Base-by-base conservation (phyloP, 2,888 invertebrate species). In the Himalopsyche anomala region DNA sequence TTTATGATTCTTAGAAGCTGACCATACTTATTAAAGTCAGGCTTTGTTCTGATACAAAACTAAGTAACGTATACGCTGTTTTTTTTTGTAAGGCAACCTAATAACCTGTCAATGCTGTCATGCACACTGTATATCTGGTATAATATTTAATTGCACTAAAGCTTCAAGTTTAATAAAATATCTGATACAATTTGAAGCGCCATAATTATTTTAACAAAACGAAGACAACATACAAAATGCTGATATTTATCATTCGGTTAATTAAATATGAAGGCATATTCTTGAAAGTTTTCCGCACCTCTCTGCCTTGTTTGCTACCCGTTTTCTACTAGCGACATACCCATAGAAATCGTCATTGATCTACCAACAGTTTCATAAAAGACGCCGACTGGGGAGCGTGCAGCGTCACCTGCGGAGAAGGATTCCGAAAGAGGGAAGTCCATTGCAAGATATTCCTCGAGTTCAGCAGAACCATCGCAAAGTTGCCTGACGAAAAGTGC, bases 401-500 rank as follows among this genome's bases (percentile, higher is more conserved):
- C 93, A 98, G 97, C 89, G 96, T 96, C 0, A 96, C 96, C 0
- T 99, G 99, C 91, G 99, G 99, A 0, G 96, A 97, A 91, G 99
- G 99, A 0, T 94, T 96, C 89, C 94, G 96, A n/a, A 95, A 95
- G 89, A 95, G 98, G 54, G 95, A 96, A 89, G 98, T 98, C n/a
- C 95, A 96, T 89, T 99, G 99, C 93, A 98, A 97, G 93, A 98
- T 99, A 90, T 98, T 97, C 92, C 93, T 99, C 88, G 98, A 98
- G 91, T 98, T 98, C 91, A 97, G 98, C 86, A 94, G 96, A 89
- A 98, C 98, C 0, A 96, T 97, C 84, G 97, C 97, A 6, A 97
- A 96, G 89, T 93, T 98, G 12, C 97, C 98, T 0, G 98, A 98
- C 90, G 95, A 95, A 84, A 96, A 98, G 90, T 99, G 99, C 90